These are phyloP conservation scores for Phaethon lepturus DNA, from an alignment of 2,113 vertebrate genomes.

Conservation along the genomic window DNA sequence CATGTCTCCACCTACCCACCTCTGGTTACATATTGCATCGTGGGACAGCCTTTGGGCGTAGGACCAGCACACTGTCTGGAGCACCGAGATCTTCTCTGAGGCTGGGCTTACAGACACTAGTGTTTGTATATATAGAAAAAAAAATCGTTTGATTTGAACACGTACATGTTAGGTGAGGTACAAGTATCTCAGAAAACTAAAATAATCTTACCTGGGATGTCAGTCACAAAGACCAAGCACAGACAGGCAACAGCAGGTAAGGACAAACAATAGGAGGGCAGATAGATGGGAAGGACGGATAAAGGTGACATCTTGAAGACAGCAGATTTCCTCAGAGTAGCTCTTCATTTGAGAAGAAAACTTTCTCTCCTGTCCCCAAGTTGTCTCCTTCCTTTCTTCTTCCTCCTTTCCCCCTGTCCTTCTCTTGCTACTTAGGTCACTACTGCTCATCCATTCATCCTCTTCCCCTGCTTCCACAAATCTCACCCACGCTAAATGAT, in stretches of 20 bases:
- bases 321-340: not conserved
- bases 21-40: not conserved
- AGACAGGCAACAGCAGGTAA: not conserved
- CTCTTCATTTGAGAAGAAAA: not conserved
- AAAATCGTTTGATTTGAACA: not conserved
- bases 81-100: not conserved
- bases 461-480: not conserved
- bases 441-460: rapidly evolving
- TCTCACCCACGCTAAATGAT: not conserved
- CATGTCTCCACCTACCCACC: not conserved
- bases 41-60: not conserved
- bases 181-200: not conserved
- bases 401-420: not conserved
- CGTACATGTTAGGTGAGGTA: not conserved
- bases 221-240: not conserved
- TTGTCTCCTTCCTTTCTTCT: not conserved
- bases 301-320: not conserved
- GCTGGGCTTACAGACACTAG: not conserved
- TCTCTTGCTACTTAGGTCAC: not conserved
- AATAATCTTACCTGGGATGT: not conserved
- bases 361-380: not conserved
- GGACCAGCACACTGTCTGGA: not conserved
- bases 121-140: not conserved
- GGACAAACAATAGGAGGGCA: not conserved
- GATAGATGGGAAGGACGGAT: not conserved